Percentiles rank a stretch among this genome's conserved stretches.
phyloP scores from a whole-genome alignment of 2,797 vertebrate genomes.

The Centroberyx gerrardi region DNA sequence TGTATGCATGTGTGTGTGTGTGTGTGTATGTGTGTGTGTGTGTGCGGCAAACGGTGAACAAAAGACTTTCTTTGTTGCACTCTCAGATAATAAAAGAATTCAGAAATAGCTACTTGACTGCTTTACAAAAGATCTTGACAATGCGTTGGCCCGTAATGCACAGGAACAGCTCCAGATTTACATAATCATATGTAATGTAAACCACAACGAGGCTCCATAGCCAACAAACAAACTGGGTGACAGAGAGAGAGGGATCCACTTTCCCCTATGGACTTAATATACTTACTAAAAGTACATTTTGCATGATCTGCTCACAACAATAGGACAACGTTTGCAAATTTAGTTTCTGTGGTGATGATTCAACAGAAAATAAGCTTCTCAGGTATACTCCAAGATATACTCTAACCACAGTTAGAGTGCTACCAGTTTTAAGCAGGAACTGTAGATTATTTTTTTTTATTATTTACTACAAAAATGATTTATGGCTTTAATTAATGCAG shows the following conservation, averaged over 20 bases:
- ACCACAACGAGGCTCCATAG: conserved; percentile 79
- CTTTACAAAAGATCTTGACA: conserved; percentile 89
- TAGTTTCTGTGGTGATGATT: conserved; percentile 57
- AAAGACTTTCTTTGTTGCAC: conserved; percentile 96
- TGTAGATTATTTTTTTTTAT: background rate
- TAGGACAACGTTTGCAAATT: conserved; percentile 76
- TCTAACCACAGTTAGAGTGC: conserved; percentile 34
- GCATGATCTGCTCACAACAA: conserved; percentile 77
- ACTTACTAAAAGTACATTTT: conserved; percentile 81
- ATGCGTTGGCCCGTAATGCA: conserved; percentile 85
- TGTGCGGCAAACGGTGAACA: conserved; percentile 92
- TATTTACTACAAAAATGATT: conserved; percentile 67
- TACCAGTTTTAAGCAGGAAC: conserved; percentile 35
- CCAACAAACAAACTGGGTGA: conserved; percentile 85
- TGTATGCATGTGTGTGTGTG: conserved; percentile 38
- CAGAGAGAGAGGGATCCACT: conserved; percentile 56
- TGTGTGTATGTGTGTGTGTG: conserved; percentile 62
- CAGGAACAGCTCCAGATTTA: conserved; percentile 85
- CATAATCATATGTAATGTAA: conserved; percentile 88
- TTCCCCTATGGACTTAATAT: conserved; percentile 82
- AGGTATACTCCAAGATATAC: conserved; percentile 51
- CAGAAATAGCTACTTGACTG: conserved; percentile 90
- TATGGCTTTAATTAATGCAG: conserved; percentile 63
- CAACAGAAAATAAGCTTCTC: conserved; percentile 65
- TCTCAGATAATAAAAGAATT: conserved; percentile 90